A percentile compares a stretch with the other conserved stretches of the same genome.
Evolutionary conservation across 2,113 vertebrate species (phyloP).

Genomic region (Aegotheles bennettii): DNA sequence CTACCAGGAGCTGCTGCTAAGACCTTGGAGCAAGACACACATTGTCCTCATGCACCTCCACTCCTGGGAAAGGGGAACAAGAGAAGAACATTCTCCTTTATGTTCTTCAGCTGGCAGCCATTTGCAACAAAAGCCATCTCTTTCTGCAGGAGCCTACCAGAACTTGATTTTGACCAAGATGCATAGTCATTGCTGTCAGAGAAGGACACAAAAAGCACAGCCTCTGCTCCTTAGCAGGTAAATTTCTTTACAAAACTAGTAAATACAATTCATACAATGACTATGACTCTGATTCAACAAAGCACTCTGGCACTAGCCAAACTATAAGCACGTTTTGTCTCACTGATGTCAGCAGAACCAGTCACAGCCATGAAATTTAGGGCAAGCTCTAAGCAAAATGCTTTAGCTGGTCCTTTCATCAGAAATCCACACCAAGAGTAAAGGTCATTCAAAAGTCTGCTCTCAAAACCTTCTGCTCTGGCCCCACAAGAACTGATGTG

Average conservation of each 20-base stretch:
- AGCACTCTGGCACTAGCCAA: not conserved
- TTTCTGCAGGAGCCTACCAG: not conserved
- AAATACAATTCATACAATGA: not conserved
- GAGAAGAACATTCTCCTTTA: not conserved
- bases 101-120: not conserved
- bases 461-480: not conserved
- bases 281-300: not conserved
- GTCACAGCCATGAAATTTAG: not conserved
- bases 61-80: not conserved
- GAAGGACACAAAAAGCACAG: not conserved
- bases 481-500: not conserved
- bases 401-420: not conserved
- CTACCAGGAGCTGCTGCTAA: not conserved
- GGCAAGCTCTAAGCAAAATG: not conserved
- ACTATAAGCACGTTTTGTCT: not conserved
- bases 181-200: not conserved
- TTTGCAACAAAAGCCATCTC: not conserved
- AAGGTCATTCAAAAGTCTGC: not conserved
- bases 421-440: not conserved
- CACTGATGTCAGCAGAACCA: not conserved
- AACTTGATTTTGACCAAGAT: not conserved
- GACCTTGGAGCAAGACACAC: not conserved
- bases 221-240: not conserved
- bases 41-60: accelerated
- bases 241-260: not conserved